Percentiles rank a stretch among this genome's conserved stretches.
Conservation (phyloP, 1,140 invertebrate genomes). For the Lepidurus couesii region DNA sequence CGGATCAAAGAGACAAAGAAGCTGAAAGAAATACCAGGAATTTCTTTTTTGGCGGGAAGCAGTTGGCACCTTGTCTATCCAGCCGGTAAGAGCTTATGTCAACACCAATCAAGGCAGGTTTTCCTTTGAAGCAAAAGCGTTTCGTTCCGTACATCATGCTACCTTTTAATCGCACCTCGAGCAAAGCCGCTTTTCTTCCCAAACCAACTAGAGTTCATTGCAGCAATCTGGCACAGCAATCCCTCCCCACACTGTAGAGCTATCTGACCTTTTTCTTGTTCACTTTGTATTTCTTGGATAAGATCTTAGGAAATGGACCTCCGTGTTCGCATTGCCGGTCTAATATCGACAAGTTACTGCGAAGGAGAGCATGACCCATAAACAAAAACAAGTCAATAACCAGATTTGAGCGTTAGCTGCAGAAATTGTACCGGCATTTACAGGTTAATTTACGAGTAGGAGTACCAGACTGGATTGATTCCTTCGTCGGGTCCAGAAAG, state of each 20-base stretch:
- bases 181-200: slow-evolving; percentile 8
- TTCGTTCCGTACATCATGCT: not conserved
- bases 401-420: no score
- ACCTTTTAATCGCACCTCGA: not conserved
- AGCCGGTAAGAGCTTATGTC: not conserved
- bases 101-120: slow-evolving; percentile 7
- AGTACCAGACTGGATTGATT: no score
- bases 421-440: no score
- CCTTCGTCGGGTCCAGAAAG: no score
- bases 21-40: not conserved
- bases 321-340: no score
- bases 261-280: not conserved
- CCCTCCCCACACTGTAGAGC: not conserved
- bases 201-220: not conserved
- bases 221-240: not conserved
- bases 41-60: not conserved
- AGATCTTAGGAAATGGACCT: no score
- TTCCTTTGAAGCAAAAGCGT: not conserved
- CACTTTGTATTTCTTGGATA: not conserved
- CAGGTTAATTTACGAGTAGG: no score
- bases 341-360: no score
- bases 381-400: no score
- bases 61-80: not conserved
- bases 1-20: no score
- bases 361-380: no score